Evolutionary conservation across 2,888 invertebrate genomes (phyloP), one percentile per base, ranked within the genome.

Genomic region (Pachycephus smyrnensis): DNA sequence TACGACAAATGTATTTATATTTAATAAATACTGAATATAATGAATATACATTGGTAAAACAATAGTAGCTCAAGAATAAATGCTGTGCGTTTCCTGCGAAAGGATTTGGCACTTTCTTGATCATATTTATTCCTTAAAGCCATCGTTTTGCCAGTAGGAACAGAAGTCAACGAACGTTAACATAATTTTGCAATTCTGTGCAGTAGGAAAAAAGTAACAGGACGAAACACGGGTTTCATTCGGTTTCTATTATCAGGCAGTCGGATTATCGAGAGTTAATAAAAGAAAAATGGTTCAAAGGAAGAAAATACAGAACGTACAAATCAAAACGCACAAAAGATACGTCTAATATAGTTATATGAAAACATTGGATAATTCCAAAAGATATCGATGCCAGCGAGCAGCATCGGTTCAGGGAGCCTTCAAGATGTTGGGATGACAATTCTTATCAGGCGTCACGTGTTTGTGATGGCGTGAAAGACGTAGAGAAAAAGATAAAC

Each of bases 1-100:
- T 15, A 36, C 23, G 32, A 79, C 82, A 84, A 82, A 86, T 88
- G 86, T 89, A 89, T 89, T 86, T 88, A 88, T 86, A 85, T 81
- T 86, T 87, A 85, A 84, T 82, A 82, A 83, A 37, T 71, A n/a
- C 69, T 73, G 68, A 74, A 87, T 87, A 86, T 86, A 85, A 87
- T 88, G 82, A 83, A 85, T 40, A 40, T 15, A 40, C 15, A 40
- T 40, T 15, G 40, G 15, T 40, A 40, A 15, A 40, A 40, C 15
- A 84, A 84, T 81, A 80, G 81, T 80, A 86, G 80, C 78, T 85
- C 81, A 80, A 83, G 83, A 84, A 85, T 86, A 86, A 86, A 86
- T 80, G 80, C 76, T 86, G 84, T 85, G 87, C 81, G 86, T 86
- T 87, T 86, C 83, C 80, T 83, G 83, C 78, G 80, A 80, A 75